Evolutionary conservation across 37 sponge, comb jelly and placozoan genomes (phyloP), one percentile per base, ranked within the genome.

Genomic region (Cladorhizidae sp.): DNA sequence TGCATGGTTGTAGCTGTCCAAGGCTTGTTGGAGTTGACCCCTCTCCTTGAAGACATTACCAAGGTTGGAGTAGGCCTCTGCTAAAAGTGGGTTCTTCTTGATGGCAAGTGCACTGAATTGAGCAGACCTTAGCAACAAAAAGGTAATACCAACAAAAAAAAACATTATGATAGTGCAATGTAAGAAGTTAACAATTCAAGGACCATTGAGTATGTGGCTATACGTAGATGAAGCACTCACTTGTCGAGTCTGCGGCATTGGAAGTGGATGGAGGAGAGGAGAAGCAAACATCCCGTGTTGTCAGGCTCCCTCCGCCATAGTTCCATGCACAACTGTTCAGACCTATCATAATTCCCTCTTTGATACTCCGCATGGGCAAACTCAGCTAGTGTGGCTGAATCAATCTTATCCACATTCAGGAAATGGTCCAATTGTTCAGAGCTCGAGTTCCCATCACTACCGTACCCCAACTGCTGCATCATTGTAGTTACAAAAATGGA

Each of bases 11-110:
- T 98, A 98, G 80, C 91, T 85, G 54, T 98, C 93, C 65, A 98
- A 81, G 0, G 99, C 99, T 55, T 94, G 89, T 26, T 79, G 81
- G 15, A 98, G 85, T 83, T 96, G 92, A 1, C 95, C 95, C 43
- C 85, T 93, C 83, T 98, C 99, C 50, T 98, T 98, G 83, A 82
- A 98, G 12, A 98, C 99, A 57, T 98, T 98, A 21, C 99, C 99
- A 18, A 98, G 85, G 75, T 98, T 98, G 33, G 99, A 98, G 76
- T 96, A 98, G 50, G 99, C 99, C 75, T 98, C 99, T 2, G 99
- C 96, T 0, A 98, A 82, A 12, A 80, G 59, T 38, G 97, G 99
- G 72, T 98, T 98, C 87, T 92, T 88, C 93, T 96, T 98, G 59
- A 98, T 89, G 28, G 99, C 99, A 57, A 96, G 75, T 8, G 90